These are phyloP conservation scores for Etheostoma nigrum DNA, from an alignment of 2,797 vertebrate genomes.

Conservation along the genomic window DNA sequence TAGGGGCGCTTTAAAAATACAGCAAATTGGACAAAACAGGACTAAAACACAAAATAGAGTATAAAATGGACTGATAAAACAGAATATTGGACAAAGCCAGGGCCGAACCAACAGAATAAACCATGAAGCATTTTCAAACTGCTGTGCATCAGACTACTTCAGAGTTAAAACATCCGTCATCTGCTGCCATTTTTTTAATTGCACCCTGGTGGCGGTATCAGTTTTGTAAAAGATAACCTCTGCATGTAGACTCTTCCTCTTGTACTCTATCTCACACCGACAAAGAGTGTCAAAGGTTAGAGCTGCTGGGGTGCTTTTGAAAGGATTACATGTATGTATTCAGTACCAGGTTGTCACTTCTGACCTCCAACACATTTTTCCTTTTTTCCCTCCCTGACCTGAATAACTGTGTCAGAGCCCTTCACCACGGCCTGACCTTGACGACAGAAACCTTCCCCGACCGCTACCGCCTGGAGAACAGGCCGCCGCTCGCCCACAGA, in stretches of 20 bases:
- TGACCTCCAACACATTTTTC: conserved; percentile 62
- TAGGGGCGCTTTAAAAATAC: too few species aligned
- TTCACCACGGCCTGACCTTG: conserved; percentile 47
- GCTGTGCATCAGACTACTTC: too few species aligned
- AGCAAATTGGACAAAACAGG: too few species aligned
- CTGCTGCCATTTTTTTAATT: neutral
- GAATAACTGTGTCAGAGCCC: conserved; percentile 35
- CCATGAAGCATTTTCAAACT: too few species aligned
- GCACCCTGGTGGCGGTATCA: neutral
- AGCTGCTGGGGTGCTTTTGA: conserved; percentile 22
- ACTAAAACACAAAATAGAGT: neutral
- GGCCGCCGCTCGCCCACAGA: conserved; percentile 38
- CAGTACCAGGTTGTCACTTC: conserved; percentile 53
- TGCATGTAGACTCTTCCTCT: neutral
- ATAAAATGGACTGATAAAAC: too few species aligned
- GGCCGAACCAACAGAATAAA: too few species aligned
- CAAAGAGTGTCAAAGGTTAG: conserved; percentile 24
- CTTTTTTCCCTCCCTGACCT: conserved; percentile 28
- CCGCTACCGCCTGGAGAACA: conserved; percentile 28
- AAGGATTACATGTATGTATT: conserved; percentile 60
- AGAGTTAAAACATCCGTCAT: too few species aligned
- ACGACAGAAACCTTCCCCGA: conserved; percentile 28
- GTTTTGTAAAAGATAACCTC: neutral
- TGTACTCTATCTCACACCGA: neutral
- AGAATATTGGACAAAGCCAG: too few species aligned